Base-by-base conservation (phyloP, 1,140 invertebrate genomes). In the Drosophila eugracilis region DNA sequence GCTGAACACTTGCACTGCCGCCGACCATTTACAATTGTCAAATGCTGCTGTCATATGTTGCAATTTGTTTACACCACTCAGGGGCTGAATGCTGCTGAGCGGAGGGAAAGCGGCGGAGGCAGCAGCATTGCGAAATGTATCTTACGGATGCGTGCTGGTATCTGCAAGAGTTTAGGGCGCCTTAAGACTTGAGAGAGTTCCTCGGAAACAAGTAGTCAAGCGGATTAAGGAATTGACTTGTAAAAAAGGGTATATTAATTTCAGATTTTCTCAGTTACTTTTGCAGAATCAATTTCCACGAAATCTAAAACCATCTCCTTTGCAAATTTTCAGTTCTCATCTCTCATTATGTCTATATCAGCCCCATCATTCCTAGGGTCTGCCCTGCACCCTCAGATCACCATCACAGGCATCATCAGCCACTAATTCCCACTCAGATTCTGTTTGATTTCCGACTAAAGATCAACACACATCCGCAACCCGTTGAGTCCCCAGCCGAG, bases 21-120 rank as follows among this genome's bases (percentile, higher is more conserved):
- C 30, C 78, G 22, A 78, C 78, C 78, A 88, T 88, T 88, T 88
- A 79, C 84, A 89, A 88, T 88, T 88, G 84, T 88, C 84, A 88
- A 84, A 79, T 54, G 69, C 54, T 60, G 71, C 84, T 88, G 84
- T 88, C 84, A 89, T 88, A 89, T 66, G 84, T 89, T 84, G 84
- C 85, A 88, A 88, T 88, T 88, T 88, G 84, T 88, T 88, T 89
- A 89, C 84, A 86, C 78, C 66, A 71, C 76, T 67, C 62, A 44
- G 34, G 34, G 47, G 45, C n/a, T 41, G 22, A 10, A 15, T 15
- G 6, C n/a, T n/a, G n/a, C n/a, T n/a, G n/a, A n/a, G n/a, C n/a
- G 48, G 47, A 41, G 34, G 17, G 34, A 47, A 21, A 32, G 55
- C 24, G 39, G 52, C 32, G 28, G 12, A 32, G 28, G 47, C 24